Base-by-base conservation (phyloP, 1,140 invertebrate genomes). In the Drosophila truncata region DNA sequence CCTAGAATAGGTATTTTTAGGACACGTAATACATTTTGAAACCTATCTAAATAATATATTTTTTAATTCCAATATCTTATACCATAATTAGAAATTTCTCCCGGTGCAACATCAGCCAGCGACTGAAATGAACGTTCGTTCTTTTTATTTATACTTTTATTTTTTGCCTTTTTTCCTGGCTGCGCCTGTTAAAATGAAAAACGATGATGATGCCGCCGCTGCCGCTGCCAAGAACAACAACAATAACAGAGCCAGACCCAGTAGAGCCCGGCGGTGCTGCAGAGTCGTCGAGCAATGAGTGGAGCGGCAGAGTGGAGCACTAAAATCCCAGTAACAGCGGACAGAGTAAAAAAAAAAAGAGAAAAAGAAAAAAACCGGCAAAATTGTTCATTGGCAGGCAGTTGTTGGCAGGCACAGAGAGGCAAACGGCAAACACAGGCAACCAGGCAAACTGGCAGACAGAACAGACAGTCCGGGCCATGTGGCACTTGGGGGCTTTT, bases 101-200 rank as follows among this genome's bases (percentile, higher is more conserved):
- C 13, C 61, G 11, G 29, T 70, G 66, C 41, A 58, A 6, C 33
- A 49, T 52, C 73, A 54, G 37, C 60, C 54, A 62, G 37, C 31
- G 58, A 65, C 46, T 67, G 52, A 65, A 65, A 65, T 66, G 73
- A 75, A 76, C 42, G 63, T 60, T 41, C 33, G 20, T 46, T 67
- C 35, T 61, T 78, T 77, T 75, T 47, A 66, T 66, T 66, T 63
- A 13, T 74, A 57, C 61, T 75, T 60, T 41, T 35, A 54, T 54
- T 75, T 75, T 59, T 66, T 47, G 47, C 58, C 44, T 54, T 62
- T 65, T 74, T 67, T 78, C 54, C 66, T 78, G 67, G 76, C 69
- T 80, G 77, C 55, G 77, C 77, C 78, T 80, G 78, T 80, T 80
- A 80, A 80, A 80, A 80, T 80, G 78, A 80, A 80, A 80, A 80